Percentiles rank a stretch among this genome's conserved stretches.
Evolutionary conservation across 2,797 vertebrate species (phyloP).

Genomic region (Melanotaenia parkinsoni): DNA sequence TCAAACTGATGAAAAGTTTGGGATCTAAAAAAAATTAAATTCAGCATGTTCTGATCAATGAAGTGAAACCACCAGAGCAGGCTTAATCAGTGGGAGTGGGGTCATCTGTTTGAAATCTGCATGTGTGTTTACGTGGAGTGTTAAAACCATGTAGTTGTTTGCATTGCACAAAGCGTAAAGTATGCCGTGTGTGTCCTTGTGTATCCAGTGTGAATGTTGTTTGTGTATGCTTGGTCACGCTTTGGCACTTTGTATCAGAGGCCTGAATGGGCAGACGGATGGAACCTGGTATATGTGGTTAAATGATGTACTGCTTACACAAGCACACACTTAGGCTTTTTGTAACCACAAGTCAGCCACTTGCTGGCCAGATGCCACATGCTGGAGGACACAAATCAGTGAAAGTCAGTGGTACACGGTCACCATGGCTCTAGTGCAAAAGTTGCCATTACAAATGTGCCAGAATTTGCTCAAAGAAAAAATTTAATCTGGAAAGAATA

Average conservation of each 20-base stretch:
- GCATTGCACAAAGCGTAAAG: constrained; percentile 46
- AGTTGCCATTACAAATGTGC: constrained; percentile 25
- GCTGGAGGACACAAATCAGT: constrained; percentile 27
- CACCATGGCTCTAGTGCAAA: constrained; percentile 39
- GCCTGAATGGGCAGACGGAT: constrained; percentile 24
- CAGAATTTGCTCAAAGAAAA: constrained; percentile 16
- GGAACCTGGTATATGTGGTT: constrained; percentile 46
- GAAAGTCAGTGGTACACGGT: constrained; percentile 33
- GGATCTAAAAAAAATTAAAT: constrained; percentile 36
- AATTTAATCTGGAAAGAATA: constrained; percentile 31
- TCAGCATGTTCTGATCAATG: constrained; percentile 62
- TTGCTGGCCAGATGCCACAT: constrained; percentile 26
- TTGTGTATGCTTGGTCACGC: constrained; percentile 57
- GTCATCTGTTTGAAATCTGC: constrained; percentile 48
- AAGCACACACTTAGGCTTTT: constrained; percentile 46
- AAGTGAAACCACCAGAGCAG: constrained; percentile 48
- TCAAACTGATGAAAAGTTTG: constrained; percentile 26
- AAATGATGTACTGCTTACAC: constrained; percentile 42
- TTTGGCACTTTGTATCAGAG: constrained; percentile 48
- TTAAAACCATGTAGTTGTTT: constrained; percentile 58
- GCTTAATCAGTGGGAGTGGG: constrained; percentile 25
- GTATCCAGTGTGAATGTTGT: constrained; percentile 59
- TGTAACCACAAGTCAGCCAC: constrained; percentile 33
- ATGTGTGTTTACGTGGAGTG: constrained; percentile 12
- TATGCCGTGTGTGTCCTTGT: constrained; percentile 33